Evolutionary conservation across 2,113 vertebrate species (phyloP).

Genomic region (Sarotherodon lohbergeri): DNA sequence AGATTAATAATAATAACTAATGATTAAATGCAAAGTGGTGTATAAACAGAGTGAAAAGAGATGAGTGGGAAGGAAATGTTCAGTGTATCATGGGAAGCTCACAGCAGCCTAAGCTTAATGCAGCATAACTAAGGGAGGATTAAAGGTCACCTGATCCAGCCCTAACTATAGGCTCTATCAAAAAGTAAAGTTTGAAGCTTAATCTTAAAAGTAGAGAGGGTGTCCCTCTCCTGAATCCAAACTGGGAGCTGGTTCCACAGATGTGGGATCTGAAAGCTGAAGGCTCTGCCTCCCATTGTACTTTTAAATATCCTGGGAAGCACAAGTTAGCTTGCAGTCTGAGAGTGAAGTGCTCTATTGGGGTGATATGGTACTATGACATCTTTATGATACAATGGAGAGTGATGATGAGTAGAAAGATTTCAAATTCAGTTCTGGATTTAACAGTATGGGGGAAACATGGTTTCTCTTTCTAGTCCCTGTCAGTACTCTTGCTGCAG

Average conservation of each 20-base stretch:
- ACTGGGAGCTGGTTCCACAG: neutral
- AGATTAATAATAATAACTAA: neutral
- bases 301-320: neutral
- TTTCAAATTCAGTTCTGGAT: neutral
- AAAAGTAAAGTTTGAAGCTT: neutral
- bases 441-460: neutral
- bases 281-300: neutral
- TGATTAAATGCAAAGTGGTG: neutral
- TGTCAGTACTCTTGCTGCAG: neutral
- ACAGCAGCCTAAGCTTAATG: neutral
- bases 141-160: neutral
- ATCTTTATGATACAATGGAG: neutral
- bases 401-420: neutral
- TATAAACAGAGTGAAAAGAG: neutral
- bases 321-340: neutral
- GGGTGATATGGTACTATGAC: neutral
- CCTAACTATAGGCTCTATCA: neutral
- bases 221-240: neutral
- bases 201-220: neutral
- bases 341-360: neutral
- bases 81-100: neutral
- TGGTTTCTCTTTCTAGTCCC: neutral
- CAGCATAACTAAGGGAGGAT: neutral
- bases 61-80: neutral
- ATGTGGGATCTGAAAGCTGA: neutral